Conservation (phyloP, 2,113 vertebrate genomes). For the Echinops telfairi region DNA sequence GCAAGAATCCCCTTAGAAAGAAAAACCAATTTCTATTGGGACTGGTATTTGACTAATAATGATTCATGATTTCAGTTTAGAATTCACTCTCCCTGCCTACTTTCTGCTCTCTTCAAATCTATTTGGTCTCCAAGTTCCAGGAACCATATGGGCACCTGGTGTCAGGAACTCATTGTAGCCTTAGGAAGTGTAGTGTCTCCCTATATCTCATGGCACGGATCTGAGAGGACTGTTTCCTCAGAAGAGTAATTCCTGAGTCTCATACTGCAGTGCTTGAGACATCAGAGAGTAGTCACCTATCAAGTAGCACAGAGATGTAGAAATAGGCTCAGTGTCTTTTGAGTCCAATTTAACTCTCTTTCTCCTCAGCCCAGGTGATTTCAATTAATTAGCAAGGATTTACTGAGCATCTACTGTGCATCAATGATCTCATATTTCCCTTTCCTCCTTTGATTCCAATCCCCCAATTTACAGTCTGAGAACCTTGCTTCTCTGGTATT, state of each 20-base stretch:
- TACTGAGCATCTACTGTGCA: slow-evolving; percentile 66
- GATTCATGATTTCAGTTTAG: background rate
- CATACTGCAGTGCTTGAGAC: background rate
- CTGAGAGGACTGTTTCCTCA: background rate
- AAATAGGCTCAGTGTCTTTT: slow-evolving; percentile 47
- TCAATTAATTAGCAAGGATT: slow-evolving; percentile 68
- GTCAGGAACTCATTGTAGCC: background rate
- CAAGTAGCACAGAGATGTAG: background rate
- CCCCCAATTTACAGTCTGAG: slow-evolving; percentile 55
- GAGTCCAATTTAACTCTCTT: slow-evolving; percentile 64
- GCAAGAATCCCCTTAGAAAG: slow-evolving; percentile 23
- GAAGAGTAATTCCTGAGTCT: background rate
- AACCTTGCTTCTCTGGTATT: slow-evolving; percentile 58
- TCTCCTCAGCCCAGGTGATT: slow-evolving; percentile 54
- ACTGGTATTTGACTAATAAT: slow-evolving; percentile 5
- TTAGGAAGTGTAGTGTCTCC: background rate
- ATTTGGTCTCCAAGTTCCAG: background rate
- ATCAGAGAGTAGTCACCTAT: slow-evolving; percentile 21
- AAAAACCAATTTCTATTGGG: background rate
- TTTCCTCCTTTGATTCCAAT: slow-evolving; percentile 38
- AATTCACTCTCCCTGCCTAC: background rate
- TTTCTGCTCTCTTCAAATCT: slow-evolving; percentile 3
- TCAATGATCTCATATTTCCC: slow-evolving; percentile 34
- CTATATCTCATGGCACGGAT: background rate
- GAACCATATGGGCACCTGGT: background rate